Evolutionary conservation across 1,140 invertebrate genomes (phyloP), one percentile per base, ranked within the genome.

Genomic region (Colletes latitarsis): DNA sequence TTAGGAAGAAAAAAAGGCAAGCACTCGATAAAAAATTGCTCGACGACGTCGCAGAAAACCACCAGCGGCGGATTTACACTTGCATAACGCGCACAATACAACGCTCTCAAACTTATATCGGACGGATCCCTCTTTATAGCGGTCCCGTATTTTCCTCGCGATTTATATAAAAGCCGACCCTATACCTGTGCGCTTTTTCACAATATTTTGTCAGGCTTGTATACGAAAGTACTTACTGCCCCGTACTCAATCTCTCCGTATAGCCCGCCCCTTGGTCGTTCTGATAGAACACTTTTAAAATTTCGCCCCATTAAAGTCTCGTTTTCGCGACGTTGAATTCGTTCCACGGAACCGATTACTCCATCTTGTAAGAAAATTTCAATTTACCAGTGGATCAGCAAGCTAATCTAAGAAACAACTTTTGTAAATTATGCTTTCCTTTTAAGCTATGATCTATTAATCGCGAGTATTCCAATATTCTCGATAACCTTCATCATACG

Each of bases 141-240:
- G 12, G 8, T 41, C 17, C 49, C 49, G 49, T 64, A 49, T 41
- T 74, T 64, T 64, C 49, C 49, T 66, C 62, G 73, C 17, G 39
- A 52, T 74, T 64, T 74, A 74, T 39, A 69, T 62, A 14, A 68
- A 68, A 77, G 53, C 15, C 55, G 62, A 60, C 74, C 49, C 68
- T 68, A 71, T 82, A 81, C 70, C 73, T 74, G 73, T 4, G 46
- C 21, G 21, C 21, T 84, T 84, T 81, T 84, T 82, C 84, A 82
- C 58, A 82, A 86, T 84, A 84, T 86, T 82, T 86, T 82, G 84
- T 84, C 82, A 81, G 58, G 64, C 76, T 75, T 82, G 76, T 80
- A 19, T 80, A 52, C 71, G 62, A n/a, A 77, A 84, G 70, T 72
- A 64, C 78, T 81, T 81, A 62, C 62, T 43, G 30, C 4, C 41